phyloP scores from a whole-genome alignment of 2,797 vertebrate species.

The Pangasius macronema region DNA sequence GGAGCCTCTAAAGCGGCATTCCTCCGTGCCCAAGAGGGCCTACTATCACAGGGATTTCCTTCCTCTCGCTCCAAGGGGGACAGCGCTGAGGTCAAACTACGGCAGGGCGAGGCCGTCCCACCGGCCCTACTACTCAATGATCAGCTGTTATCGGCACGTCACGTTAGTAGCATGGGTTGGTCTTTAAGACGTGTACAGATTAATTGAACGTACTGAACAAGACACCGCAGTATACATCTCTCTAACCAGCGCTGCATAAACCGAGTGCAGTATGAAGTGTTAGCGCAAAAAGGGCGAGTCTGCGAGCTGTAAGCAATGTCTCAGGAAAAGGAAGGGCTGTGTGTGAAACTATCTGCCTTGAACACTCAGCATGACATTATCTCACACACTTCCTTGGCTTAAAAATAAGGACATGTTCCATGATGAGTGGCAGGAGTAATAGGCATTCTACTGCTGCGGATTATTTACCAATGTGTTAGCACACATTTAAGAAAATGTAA shows the following conservation, averaged over 20 bases:
- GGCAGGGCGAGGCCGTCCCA: constrained; percentile 39
- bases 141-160: constrained; percentile 11
- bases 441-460: background rate
- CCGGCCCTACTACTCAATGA: constrained; percentile 29
- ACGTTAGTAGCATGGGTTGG: background rate
- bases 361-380: constrained; percentile 36
- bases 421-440: background rate
- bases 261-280: too few species aligned
- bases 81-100: constrained; percentile 36
- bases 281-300: constrained; percentile 1
- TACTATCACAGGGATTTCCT: constrained; percentile 61
- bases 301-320: background rate
- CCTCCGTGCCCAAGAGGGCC: constrained; percentile 59
- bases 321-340: constrained; percentile 34
- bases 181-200: constrained; percentile 8
- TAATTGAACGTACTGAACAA: background rate
- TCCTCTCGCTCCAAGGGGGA: constrained; percentile 52
- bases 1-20: constrained; percentile 58
- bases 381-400: constrained; percentile 23
- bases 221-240: background rate
- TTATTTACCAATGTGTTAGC: background rate
- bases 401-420: background rate
- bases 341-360: constrained; percentile 33
- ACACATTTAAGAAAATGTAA: background rate
- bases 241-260: background rate